These are phyloP conservation scores for Eolophus roseicapilla DNA, from an alignment of 2,113 vertebrate species.

Conservation along the genomic window DNA sequence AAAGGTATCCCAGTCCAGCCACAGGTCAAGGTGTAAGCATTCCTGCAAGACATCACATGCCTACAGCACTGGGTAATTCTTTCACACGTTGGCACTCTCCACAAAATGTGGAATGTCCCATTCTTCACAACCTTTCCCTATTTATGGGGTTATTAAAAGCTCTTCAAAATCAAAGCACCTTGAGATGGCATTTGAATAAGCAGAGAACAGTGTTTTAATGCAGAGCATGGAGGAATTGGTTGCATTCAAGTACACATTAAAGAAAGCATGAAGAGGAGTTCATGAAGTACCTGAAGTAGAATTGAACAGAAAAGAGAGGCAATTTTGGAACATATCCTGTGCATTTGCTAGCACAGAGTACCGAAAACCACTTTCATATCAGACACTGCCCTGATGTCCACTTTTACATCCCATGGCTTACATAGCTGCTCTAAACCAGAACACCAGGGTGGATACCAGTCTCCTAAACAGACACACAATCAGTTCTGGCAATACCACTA, in stretches of 20 bases:
- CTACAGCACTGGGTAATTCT: background rate
- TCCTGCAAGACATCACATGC: background rate
- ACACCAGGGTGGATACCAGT: background rate
- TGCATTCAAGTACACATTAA: background rate
- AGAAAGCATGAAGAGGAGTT: background rate
- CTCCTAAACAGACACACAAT: background rate
- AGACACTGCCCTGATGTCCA: background rate
- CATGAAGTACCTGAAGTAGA: background rate
- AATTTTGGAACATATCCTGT: background rate
- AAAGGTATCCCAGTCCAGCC: background rate
- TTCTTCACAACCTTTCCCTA: background rate
- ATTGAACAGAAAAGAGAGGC: background rate
- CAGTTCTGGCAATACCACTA: background rate
- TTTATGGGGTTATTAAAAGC: background rate
- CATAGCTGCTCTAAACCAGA: background rate
- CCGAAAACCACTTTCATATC: background rate
- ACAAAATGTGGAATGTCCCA: background rate
- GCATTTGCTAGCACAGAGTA: background rate
- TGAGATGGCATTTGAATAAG: background rate
- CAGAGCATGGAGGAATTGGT: background rate
- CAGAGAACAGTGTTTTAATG: background rate
- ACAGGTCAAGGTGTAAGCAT: background rate
- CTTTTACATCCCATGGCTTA: background rate
- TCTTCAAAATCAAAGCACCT: background rate
- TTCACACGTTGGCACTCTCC: background rate